A percentile compares a stretch with the other conserved stretches of the same genome.
phyloP scores from a whole-genome alignment of 2,797 vertebrate species.

The Halcyon leucocephala region DNA sequence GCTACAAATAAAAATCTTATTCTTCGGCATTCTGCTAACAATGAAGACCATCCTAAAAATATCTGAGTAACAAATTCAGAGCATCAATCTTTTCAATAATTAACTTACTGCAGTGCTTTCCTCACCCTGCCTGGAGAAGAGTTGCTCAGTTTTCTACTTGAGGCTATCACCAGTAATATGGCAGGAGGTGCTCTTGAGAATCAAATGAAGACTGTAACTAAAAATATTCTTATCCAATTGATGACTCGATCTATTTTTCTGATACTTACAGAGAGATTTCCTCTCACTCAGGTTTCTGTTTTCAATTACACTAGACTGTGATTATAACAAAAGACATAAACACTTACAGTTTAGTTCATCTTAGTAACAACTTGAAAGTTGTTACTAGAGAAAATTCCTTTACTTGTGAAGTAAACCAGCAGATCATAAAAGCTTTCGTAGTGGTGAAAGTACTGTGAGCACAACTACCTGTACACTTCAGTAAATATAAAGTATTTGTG shows the following conservation, averaged over 20 bases:
- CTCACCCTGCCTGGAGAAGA: neutral
- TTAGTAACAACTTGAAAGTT: neutral
- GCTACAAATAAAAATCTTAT: neutral
- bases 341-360: neutral
- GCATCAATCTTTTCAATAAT: neutral
- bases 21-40: neutral
- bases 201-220: neutral
- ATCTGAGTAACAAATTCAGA: neutral
- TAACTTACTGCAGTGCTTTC: neutral
- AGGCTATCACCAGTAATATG: neutral
- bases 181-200: neutral
- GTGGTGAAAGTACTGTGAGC: neutral
- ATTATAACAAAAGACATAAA: neutral
- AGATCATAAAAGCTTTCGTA: neutral
- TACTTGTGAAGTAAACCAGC: neutral
- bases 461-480: neutral
- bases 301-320: neutral
- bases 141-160: neutral
- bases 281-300: neutral
- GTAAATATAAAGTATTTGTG: neutral
- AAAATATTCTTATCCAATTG: neutral
- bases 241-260: neutral
- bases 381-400: neutral
- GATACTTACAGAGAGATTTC: neutral
- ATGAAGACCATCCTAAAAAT: neutral